Conservation (phyloP, 2,888 invertebrate genomes). For the Parascotia fuliginaria region DNA sequence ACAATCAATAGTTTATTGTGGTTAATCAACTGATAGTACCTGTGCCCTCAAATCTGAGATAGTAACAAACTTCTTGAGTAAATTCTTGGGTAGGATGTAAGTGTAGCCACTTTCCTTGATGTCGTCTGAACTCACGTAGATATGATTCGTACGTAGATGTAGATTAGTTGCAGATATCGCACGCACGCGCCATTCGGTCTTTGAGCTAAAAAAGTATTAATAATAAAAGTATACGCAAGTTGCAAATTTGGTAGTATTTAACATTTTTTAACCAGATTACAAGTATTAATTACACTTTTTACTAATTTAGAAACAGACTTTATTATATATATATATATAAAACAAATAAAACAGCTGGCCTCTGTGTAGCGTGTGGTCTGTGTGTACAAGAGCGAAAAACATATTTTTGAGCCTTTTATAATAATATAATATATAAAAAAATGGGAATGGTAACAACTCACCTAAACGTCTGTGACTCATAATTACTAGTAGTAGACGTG, state of each 20-base stretch:
- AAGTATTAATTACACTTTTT: no score
- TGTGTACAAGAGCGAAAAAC: no score
- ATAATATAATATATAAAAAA: no score
- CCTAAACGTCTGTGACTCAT: conserved; percentile 98
- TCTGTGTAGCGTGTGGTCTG: no score
- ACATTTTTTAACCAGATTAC: no score
- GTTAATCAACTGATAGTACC: conserved; percentile 76
- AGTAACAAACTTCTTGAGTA: conserved; percentile 99
- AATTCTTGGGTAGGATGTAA: conserved; percentile 96
- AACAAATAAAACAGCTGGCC: no score
- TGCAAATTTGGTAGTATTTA: no score
- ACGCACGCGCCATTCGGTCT: conserved; percentile 99
- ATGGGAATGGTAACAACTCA: conserved; percentile 26
- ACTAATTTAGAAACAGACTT: no score
- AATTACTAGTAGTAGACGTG: conserved; percentile 99
- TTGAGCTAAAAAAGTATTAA: conserved; percentile 90
- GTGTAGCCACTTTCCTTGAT: conserved; percentile 99
- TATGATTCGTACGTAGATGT: conserved; percentile 98
- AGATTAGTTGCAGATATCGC: conserved; percentile 99
- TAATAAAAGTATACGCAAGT: no score
- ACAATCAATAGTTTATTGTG: no score
- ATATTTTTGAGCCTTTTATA: no score
- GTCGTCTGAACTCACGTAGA: conserved; percentile 99
- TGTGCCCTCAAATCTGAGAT: conserved; percentile 99
- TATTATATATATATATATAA: no score